Base-by-base conservation (phyloP, 2,888 invertebrate genomes). In the Oxyteleia sp. region DNA sequence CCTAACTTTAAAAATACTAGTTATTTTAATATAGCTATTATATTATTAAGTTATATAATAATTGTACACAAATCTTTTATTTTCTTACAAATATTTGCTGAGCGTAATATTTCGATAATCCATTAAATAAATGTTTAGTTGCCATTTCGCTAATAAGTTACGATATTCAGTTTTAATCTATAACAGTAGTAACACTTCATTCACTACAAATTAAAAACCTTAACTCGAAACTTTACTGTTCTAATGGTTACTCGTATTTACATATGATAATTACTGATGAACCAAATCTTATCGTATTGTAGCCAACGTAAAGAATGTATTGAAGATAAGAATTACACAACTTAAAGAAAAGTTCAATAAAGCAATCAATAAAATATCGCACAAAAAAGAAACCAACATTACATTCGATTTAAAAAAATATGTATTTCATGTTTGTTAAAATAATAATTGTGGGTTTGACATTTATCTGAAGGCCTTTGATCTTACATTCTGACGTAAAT, bases 231-330 rank as follows among this genome's bases (percentile, higher is more conserved):
- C 47, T 32, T 7, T 5, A 15, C 10, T n/a, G 15, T 35, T 51
- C 15, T 16, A 59, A 49, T 57, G 26, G 49, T 55, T 16, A 51
- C 26, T 15, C n/a, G 18, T 51, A 76, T 59, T 66, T 76, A 49
- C 75, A 66, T 76, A 75, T 75, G 75, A 75, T 63, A 74, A 75
- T 76, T 59, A 29, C 59, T 29, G 26, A 8, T 15, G 45, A 75
- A 49, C 26, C 49, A 66, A 66, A 66, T 59, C 66, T 76, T 76
- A 76, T 76, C 66, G 15, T 26, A 35, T 23, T 16, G 11, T 35
- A 74, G 11, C 15, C 18, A 23, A 29, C 16, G 13, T 47, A 15
- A 38, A 32, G 32, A 59, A 16, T n/a, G 18, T 41, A 16, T n/a
- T 5, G 32, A 43, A 47, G 74, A 74, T 74, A 74, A 74, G 72